These are phyloP conservation scores for Allygus modestus DNA, from an alignment of 2,888 invertebrate species.

Conservation along the genomic window DNA sequence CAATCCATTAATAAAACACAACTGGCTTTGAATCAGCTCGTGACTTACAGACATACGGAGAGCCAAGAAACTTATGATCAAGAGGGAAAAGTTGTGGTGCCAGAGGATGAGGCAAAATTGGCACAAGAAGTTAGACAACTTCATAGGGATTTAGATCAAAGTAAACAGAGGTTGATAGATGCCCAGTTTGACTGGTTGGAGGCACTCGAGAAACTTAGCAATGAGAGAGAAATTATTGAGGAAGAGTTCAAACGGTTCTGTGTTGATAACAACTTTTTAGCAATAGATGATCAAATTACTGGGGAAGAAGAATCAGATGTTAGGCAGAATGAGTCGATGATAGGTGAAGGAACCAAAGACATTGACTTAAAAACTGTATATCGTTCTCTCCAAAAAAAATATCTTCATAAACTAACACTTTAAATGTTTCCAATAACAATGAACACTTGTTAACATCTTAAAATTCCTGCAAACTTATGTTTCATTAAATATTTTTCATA, in stretches of 20 bases:
- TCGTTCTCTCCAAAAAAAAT: conserved; percentile 9
- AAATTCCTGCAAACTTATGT: too few species aligned
- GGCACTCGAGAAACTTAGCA: conserved; percentile 3
- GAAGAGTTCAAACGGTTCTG: conserved; percentile 8
- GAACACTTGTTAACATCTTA: too few species aligned
- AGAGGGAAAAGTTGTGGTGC: neutral
- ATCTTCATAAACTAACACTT: conserved; percentile 2
- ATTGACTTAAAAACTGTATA: neutral
- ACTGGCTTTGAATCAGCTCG: neutral
- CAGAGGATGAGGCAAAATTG: conserved; percentile 16
- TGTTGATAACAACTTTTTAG: conserved; percentile 3
- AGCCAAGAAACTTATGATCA: neutral
- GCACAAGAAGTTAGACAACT: conserved; percentile 7
- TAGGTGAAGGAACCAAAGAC: neutral
- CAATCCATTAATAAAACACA: neutral
- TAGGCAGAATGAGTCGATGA: neutral
- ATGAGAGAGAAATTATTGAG: conserved; percentile 26
- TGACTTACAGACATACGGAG: neutral
- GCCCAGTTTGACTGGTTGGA: conserved; percentile 37
- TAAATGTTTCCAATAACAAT: too few species aligned
- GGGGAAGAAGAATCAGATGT: neutral
- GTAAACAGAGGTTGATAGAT: conserved; percentile 24
- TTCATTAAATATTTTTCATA: too few species aligned
- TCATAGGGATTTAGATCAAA: conserved; percentile 7
- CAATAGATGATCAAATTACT: neutral